Evolutionary conservation across 2,888 invertebrate species (phyloP).

Genomic region (Brachyptera risi): DNA sequence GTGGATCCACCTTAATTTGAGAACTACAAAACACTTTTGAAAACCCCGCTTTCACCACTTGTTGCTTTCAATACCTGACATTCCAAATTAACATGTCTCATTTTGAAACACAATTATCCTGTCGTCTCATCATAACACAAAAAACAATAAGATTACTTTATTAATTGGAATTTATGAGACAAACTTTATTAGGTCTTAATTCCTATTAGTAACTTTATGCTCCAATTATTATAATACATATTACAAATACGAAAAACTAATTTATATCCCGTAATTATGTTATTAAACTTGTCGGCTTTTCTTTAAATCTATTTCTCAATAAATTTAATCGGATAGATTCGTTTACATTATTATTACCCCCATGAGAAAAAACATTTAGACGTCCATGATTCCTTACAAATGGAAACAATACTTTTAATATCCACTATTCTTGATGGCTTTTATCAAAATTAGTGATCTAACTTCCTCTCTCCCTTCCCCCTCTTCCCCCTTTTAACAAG

Average conservation of each 20-base stretch:
- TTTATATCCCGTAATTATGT: slow-evolving; percentile 9
- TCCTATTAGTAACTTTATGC: background rate
- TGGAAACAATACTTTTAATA: background rate
- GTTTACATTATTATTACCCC: no score
- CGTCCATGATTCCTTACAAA: slow-evolving; percentile 11
- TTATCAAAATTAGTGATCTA: background rate
- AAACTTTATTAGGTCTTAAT: background rate
- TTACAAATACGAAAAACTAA: background rate
- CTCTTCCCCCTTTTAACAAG: background rate
- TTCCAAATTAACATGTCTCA: no score
- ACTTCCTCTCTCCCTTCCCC: background rate
- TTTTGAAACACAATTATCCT: no score
- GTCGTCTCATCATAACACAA: no score
- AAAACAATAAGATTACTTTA: background rate
- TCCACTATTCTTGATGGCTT: background rate
- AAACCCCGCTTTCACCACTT: no score
- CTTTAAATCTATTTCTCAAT: background rate
- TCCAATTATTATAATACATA: background rate
- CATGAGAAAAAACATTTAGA: background rate
- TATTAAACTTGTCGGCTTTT: background rate
- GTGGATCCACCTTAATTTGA: no score
- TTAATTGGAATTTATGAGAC: background rate
- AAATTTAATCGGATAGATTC: background rate
- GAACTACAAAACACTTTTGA: no score
- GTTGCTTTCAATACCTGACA: no score